phyloP scores from a whole-genome alignment of 2,888 invertebrate species.

The Caenorhabditis becei region DNA sequence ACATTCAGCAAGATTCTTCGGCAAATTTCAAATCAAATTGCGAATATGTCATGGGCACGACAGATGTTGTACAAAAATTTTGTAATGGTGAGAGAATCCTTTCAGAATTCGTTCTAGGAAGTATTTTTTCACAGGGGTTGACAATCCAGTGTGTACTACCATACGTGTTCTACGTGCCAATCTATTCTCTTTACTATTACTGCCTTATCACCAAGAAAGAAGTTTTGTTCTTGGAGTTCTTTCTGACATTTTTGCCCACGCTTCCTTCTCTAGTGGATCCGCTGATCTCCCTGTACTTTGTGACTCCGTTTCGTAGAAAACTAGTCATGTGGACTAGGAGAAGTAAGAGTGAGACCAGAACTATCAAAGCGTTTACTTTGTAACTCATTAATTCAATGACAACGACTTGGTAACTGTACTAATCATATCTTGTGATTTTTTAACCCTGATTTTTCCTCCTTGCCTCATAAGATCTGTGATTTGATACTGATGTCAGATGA shows the following conservation, averaged over 20 bases:
- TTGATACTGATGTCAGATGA: background rate
- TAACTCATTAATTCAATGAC: background rate
- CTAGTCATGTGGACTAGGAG: conserved; percentile 19
- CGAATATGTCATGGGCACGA: conserved; percentile 27
- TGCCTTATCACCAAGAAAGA: conserved; percentile 23
- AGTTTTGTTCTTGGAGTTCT: conserved; percentile 31
- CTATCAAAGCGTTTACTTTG: background rate
- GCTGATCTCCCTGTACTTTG: conserved; percentile 31
- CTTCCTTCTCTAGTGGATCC: conserved; percentile 31
- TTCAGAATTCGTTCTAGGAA: no score
- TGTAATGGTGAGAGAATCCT: conserved; percentile 28
- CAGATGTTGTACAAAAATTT: conserved; percentile 31
- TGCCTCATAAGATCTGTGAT: no score
- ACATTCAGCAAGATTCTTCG: conserved; percentile 25
- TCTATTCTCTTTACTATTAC: conserved; percentile 38
- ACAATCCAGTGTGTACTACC: conserved; percentile 35
- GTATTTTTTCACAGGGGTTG: conserved; percentile 37
- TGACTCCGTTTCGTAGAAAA: conserved; percentile 33
- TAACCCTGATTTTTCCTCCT: no score
- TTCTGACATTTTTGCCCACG: conserved; percentile 17
- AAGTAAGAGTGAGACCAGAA: conserved; percentile 18
- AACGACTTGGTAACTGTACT: no score
- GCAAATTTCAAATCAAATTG: conserved; percentile 27
- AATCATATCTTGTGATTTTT: background rate
- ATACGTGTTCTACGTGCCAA: conserved; percentile 31